Evolutionary conservation across 2,797 vertebrate species (phyloP), one percentile per base, ranked within the genome.

Genomic region (Aratinga solstitialis): DNA sequence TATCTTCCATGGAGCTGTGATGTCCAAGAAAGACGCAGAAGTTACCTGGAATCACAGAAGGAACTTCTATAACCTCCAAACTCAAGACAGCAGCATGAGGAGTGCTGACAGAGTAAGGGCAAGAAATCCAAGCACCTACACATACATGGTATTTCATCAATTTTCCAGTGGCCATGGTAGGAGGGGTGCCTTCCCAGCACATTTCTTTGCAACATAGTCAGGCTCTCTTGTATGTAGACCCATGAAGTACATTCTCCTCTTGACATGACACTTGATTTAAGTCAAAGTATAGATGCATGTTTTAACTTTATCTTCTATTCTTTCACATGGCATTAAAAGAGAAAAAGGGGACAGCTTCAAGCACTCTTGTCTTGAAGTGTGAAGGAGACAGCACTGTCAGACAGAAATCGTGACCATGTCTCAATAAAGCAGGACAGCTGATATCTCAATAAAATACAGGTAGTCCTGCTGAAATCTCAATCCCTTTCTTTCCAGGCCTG

Each of bases 91-190:
- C 5, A 71, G 9, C 16, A 47, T 2, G 3, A 10, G 7, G 23
- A 61, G 3, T 48, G 14, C 17, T 54, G 53, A 53, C 3, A 5
- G 13, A 61, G 9, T 13, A 40, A 71, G 29, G 43, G 14, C 12
- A 66, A 61, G 43, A 88, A 87, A 74, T 32, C 5, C 50, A 84
- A 23, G 34, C 53, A 53, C 5, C 40, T 36, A 43, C 0, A 1
- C 11, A 5, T 36, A 3, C 6, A 13, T 8, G 3, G 8, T 14
- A 81, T 50, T 34, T 51, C 8, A 2, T 8, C 19, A 38, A 15
- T 14, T 76, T 72, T 34, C 20, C 13, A 24, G 38, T 1, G 11
- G 47, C 15, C 24, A 36, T 1, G 1, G 20, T 0, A 43, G 13
- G 12, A 15, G n/a, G 10, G 13, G 40, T 68, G 11, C 20, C 53